A percentile compares a stretch with the other conserved stretches of the same genome.
Evolutionary conservation across 2,797 vertebrate genomes (phyloP).

Genomic region (Anniella stebbinsi): DNA sequence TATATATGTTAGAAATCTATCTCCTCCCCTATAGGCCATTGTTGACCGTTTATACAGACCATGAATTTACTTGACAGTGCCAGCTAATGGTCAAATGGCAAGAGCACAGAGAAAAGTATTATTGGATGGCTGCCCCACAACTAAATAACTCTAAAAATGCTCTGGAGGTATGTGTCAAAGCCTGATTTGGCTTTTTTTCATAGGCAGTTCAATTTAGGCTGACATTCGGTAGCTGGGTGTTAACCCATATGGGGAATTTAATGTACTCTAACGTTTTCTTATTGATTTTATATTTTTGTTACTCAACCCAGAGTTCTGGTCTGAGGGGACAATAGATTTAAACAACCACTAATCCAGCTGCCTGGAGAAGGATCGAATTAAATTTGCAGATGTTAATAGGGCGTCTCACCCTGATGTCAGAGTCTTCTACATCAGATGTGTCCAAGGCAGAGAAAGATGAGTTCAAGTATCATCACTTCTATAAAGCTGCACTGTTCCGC

Average conservation of each 20-base stretch:
- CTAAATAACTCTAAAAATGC: neutral
- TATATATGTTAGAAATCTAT: neutral
- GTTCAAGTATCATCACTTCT: neutral
- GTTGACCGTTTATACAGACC: neutral
- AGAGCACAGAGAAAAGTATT: neutral
- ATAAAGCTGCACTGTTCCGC: neutral
- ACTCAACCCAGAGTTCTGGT: neutral
- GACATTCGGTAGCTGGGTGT: neutral
- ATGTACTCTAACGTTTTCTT: neutral
- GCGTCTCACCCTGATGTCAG: no score
- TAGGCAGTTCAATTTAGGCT: neutral
- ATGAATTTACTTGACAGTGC: neutral
- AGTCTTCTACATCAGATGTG: no score
- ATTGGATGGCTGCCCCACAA: neutral
- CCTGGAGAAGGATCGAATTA: neutral
- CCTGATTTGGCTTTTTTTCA: neutral
- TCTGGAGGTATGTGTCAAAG: neutral
- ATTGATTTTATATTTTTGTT: neutral
- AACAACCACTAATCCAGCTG: neutral
- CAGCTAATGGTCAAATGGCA: neutral
- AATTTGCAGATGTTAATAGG: neutral
- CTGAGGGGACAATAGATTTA: neutral
- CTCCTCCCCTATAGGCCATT: neutral
- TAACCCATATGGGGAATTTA: neutral
- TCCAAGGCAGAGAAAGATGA: no score